A percentile compares a stretch with the other conserved stretches of the same genome.
Conservation (phyloP, 2,113 vertebrate species). For the Egretta garzetta region DNA sequence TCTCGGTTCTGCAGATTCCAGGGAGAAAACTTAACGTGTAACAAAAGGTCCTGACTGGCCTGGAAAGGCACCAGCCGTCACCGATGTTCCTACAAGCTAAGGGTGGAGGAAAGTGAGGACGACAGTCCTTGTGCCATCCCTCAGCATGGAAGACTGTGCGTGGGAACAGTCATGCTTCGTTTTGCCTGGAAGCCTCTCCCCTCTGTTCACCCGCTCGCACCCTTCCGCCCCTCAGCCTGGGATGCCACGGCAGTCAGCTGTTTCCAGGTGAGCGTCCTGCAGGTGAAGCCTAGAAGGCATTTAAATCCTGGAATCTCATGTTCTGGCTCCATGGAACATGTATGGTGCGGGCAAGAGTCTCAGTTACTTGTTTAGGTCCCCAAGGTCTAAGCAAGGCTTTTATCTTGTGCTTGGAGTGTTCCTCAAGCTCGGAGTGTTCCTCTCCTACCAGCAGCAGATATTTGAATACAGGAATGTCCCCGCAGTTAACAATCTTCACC, state of each 20-base stretch:
- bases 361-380: not conserved
- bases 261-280: not conserved
- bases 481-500: not conserved
- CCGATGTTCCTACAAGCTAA: not conserved
- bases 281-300: not conserved
- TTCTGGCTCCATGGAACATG: not conserved
- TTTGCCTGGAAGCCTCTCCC: not conserved
- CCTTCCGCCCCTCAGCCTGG: not conserved
- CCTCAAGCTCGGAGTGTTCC: not conserved
- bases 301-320: not conserved
- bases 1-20: not conserved
- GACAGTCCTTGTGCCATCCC: not conserved
- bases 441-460: not conserved
- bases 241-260: not conserved
- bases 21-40: not conserved
- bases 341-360: not conserved
- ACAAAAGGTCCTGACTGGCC: not conserved
- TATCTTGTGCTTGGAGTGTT: not conserved
- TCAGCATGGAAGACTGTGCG: not conserved
- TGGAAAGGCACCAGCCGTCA: fast-evolving
- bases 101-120: not conserved
- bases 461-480: not conserved
- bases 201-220: not conserved
- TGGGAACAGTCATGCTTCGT: not conserved
- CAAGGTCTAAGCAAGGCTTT: not conserved